Percentiles rank a stretch among this genome's conserved stretches.
These are phyloP conservation scores for Drosophila nr. perissopoda DNA, from an alignment of 2,888 invertebrate species.

Conservation along the genomic window DNA sequence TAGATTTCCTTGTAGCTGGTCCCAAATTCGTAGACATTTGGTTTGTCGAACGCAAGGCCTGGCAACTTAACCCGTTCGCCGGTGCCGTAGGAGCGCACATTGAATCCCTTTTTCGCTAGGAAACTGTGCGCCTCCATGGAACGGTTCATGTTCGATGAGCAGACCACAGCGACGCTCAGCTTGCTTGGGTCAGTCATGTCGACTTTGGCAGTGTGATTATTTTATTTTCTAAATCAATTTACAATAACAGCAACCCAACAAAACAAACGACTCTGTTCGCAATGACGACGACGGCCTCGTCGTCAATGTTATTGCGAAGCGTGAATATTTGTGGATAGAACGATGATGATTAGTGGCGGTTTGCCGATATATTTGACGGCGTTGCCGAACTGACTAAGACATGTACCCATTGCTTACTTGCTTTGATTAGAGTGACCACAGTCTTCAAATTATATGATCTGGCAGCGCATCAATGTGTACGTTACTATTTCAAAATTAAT, in stretches of 20 bases:
- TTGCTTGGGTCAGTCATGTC: constrained; percentile 83
- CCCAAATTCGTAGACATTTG: constrained; percentile 98
- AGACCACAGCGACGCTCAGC: constrained; percentile 96
- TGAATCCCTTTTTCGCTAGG: constrained; percentile 97
- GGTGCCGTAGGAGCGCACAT: constrained; percentile 96
- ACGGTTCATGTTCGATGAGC: constrained; percentile 99
- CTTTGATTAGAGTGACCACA: constrained; percentile 7
- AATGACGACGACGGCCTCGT: constrained; percentile 24
- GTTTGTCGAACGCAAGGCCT: constrained; percentile 95
- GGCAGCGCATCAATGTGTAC: constrained; percentile 9
- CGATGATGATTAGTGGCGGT: constrained; percentile 4
- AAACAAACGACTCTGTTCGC: constrained; percentile 16
- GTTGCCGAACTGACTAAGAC: neutral
- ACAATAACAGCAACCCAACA: neutral
- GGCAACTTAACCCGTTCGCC: constrained; percentile 98
- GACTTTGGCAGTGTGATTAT: constrained; percentile 67
- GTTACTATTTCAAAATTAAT: neutral
- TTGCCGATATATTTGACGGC: constrained; percentile 13
- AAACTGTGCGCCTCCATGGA: constrained; percentile 99
- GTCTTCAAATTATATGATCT: neutral
- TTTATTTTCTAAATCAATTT: constrained; percentile 8
- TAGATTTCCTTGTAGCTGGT: constrained; percentile 98
- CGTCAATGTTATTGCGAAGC: constrained; percentile 32
- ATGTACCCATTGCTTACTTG: neutral
- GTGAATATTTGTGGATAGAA: constrained; percentile 17